phyloP scores from a whole-genome alignment of 1,140 invertebrate genomes.

The Sarcophaga peregrina region DNA sequence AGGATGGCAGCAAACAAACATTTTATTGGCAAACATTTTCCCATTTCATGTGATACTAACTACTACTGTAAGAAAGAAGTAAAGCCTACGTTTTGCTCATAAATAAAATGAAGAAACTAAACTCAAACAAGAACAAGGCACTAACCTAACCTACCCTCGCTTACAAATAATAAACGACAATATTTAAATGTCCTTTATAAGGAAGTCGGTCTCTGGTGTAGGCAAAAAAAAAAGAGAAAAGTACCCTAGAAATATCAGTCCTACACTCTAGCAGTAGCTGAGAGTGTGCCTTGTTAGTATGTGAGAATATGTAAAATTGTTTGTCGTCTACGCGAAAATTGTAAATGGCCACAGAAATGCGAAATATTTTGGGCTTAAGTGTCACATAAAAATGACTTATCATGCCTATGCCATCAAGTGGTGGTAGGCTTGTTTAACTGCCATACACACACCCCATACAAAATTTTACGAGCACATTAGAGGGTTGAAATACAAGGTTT shows the following conservation, averaged over 20 bases:
- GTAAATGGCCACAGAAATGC: constrained; percentile 49
- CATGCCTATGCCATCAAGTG: constrained; percentile 39
- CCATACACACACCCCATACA: background rate
- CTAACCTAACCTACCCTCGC: no score
- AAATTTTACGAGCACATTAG: background rate
- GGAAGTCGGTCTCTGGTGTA: constrained; percentile 6
- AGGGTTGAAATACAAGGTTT: background rate
- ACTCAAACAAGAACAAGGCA: no score
- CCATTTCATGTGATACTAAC: no score
- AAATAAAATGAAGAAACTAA: no score
- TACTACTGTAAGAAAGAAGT: no score
- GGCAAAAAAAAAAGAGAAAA: background rate
- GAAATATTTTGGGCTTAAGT: constrained; percentile 65
- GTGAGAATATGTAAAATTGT: background rate
- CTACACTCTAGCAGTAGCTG: background rate
- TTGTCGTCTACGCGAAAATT: constrained; percentile 22
- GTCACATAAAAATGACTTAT: constrained; percentile 66
- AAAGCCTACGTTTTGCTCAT: no score
- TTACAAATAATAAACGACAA: no score
- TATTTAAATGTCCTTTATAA: no score
- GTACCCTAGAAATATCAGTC: no score
- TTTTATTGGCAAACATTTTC: no score
- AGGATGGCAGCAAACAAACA: no score
- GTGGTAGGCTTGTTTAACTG: constrained; percentile 20
- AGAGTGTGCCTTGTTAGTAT: background rate